A percentile compares a stretch with the other conserved stretches of the same genome.
These are phyloP conservation scores for Drosophila austrosaltans DNA, from an alignment of 2,888 invertebrate genomes.

Conservation along the genomic window DNA sequence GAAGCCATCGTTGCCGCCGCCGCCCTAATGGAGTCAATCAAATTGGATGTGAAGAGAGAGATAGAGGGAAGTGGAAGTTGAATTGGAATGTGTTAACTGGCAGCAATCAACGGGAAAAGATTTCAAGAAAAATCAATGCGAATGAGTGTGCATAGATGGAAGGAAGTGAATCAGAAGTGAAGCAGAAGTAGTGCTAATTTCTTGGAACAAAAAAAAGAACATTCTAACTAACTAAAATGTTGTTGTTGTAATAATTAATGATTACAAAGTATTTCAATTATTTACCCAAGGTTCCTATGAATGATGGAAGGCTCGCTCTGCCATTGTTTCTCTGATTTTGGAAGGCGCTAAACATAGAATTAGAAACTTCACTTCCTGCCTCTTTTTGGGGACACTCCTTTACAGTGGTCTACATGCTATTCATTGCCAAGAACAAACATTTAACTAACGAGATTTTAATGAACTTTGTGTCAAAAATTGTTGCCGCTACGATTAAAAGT, in stretches of 20 bases:
- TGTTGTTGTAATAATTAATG: neutral
- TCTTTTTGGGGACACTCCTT: neutral
- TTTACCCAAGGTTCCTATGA: too few species aligned
- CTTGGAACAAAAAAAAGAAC: neutral
- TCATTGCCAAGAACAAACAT: too few species aligned
- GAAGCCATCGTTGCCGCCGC: neutral
- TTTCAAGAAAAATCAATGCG: constrained; percentile 1
- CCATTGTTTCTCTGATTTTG: too few species aligned
- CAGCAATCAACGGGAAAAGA: constrained; percentile 11
- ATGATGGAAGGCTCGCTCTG: too few species aligned
- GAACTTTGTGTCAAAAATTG: neutral
- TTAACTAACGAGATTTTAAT: too few species aligned
- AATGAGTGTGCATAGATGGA: neutral
- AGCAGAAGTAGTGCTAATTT: neutral
- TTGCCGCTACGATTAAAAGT: neutral
- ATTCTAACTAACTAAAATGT: neutral
- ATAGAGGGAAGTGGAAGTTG: neutral
- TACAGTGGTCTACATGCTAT: neutral
- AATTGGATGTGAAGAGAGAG: neutral
- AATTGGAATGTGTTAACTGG: constrained; percentile 15
- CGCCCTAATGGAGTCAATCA: constrained; percentile 9
- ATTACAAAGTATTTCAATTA: too few species aligned
- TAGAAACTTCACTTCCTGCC: too few species aligned
- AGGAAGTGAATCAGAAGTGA: neutral
- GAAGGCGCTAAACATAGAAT: too few species aligned